Conservation (phyloP, 2,113 vertebrate species). For the Bambusicola thoracicus region DNA sequence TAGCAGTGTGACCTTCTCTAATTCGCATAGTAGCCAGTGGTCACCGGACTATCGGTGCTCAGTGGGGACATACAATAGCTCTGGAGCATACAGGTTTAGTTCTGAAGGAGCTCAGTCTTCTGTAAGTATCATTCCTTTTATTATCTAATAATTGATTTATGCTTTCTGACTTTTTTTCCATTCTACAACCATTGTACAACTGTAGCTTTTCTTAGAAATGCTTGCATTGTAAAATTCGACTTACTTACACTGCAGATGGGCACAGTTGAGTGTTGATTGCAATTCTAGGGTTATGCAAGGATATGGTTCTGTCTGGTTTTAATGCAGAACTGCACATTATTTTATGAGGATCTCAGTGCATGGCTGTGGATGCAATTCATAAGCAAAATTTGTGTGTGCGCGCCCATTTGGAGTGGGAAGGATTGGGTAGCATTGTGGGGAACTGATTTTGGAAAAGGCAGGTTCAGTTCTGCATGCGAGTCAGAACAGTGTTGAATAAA, state of each 20-base stretch:
- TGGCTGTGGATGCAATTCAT: not conserved
- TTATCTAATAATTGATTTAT: not conserved
- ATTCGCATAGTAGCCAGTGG: constrained; percentile 89
- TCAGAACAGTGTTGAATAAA: not conserved
- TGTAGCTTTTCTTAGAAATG: not conserved
- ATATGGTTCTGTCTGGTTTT: not conserved
- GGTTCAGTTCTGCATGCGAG: not conserved
- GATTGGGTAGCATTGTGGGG: no score
- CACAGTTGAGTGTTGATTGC: not conserved
- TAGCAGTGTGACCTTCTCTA: constrained; percentile 89
- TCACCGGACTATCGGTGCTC: constrained; percentile 91
- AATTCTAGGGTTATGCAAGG: not conserved
- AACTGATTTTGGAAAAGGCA: not conserved
- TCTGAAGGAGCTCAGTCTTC: constrained; percentile 97
- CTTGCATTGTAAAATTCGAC: not conserved
- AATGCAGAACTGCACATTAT: not conserved
- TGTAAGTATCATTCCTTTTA: constrained; percentile 75
- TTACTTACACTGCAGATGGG: not conserved
- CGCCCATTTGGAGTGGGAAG: not conserved
- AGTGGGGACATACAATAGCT: constrained; percentile 92
- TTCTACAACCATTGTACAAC: not conserved
- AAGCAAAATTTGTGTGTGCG: not conserved
- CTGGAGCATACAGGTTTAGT: constrained; percentile 91
- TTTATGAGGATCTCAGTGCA: not conserved
- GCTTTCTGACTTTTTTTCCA: not conserved